Conservation (phyloP, 1,140 invertebrate genomes). For the Cotesia typhae region DNA sequence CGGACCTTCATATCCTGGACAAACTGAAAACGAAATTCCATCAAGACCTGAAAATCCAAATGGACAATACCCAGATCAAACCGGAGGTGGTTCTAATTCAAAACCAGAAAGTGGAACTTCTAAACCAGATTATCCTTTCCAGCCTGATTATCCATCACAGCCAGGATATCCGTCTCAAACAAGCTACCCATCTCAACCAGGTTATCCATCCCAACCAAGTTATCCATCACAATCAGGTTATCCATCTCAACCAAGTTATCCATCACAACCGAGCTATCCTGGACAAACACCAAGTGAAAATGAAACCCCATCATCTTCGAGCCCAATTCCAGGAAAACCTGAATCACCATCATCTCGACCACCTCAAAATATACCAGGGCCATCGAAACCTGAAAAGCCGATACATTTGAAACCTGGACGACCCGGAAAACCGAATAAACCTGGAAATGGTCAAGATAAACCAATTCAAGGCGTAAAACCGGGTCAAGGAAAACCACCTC, state of each 20-base stretch:
- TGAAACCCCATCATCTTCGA: not conserved
- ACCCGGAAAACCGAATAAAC: slow-evolving; percentile 39
- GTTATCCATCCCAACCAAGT: not conserved
- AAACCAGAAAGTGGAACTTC: slow-evolving; percentile 42
- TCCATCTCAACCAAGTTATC: not conserved
- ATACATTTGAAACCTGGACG: slow-evolving; percentile 4
- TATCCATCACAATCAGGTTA: not conserved
- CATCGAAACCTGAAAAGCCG: slow-evolving; percentile 5
- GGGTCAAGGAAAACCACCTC: not conserved
- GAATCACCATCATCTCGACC: slow-evolving; percentile 25
- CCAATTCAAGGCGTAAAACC: not conserved
- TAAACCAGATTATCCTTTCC: slow-evolving; percentile 12
- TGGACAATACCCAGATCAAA: slow-evolving; percentile 9
- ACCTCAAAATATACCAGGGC: too few relatives aligned
- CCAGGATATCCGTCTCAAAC: slow-evolving; percentile 52
- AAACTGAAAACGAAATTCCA: slow-evolving; percentile 35
- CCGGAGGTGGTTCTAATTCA: slow-evolving; percentile 6
- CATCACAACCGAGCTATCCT: not conserved
- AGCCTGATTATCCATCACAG: slow-evolving; percentile 21
- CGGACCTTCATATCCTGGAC: not conserved
- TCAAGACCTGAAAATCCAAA: slow-evolving; percentile 3
- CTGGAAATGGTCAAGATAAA: not conserved
- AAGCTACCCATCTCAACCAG: slow-evolving; percentile 42
- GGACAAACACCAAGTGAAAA: slow-evolving; percentile 5
- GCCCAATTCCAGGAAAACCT: not conserved